Base-by-base conservation (phyloP, 2,113 vertebrate genomes). In the Python bivittatus region DNA sequence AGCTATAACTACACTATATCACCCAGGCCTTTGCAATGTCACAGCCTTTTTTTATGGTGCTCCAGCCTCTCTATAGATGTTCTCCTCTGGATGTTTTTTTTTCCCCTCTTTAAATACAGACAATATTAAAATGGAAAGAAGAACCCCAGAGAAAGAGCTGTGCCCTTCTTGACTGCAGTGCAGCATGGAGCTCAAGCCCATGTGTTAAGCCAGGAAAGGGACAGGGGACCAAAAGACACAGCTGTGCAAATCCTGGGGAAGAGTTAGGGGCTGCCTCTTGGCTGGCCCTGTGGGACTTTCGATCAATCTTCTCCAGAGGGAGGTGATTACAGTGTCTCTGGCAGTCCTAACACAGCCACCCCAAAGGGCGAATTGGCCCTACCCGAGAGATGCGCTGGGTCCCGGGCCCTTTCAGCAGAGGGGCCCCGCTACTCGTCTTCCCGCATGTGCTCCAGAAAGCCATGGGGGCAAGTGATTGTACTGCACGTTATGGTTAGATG, bases 151-250 rank as follows among this genome's bases (percentile, higher is more conserved):
- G 10, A 83, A 6, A 83, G 17, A 22, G 17, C 33, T 44, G 33
- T 42, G 56, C 10, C 6, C 6, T 53, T 8, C 7, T 93, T 83
- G 15, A 86, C 94, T 86, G 94, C 94, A 95, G 72, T 85, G 93
- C 94, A 88, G 92, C 0, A 88, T 0, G 42, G 79, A 44, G 54
- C 53, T 57, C 84, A 90, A 8, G 0, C 0, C 58, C 68, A 92
- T 79, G 85, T 0, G 38, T 92, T 0, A 38, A 25, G 90, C 0
- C 86, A 87, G 13, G 6, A 4, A 22, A 11, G 4, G 20, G 57
- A 1, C 11, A 3, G 1, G 38, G 3, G 6, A 4, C 5, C 12
- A 0, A 38, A 88, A 72, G 84, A n/a, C 0, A 6, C 0, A 60
- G 22, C 1, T 0, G 7, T 86, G 0, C 2, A 33, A 4, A 88